Base-by-base conservation (phyloP, 1,140 invertebrate species). In the Nephila pilipes region DNA sequence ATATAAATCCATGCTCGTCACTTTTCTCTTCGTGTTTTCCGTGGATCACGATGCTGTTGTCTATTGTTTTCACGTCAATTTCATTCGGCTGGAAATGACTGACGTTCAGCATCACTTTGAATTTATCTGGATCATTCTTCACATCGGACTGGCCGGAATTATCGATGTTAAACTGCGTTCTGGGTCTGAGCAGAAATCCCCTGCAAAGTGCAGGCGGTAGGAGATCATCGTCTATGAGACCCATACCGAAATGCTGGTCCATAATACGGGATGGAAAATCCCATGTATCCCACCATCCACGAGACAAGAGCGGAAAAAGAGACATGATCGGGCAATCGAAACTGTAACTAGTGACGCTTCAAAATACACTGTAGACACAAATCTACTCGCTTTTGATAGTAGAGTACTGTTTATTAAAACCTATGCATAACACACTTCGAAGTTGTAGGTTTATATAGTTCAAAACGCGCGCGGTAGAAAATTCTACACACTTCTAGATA, bases 1-100 rank as follows among this genome's bases (percentile, higher is more conserved):
- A 97, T n/a, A 98, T 96, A 94, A 96, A 98, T 4, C 97, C 97
- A 94, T 97, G 97, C 69, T 95, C 94, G 90, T 95, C 95, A 1
- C 87, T 81, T 54, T 94, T 93, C 25, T 95, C 95, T 79, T 95
- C 94, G 79, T 95, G 95, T 90, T 94, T 95, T 14, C 94, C 95
- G n/a, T 94, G 94, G 25, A 95, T 94, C 2, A 95, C 94, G 38
- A 95, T 85, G 57, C 93, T 94, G 90, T 96, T 96, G 81, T 95
- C 95, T 0, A 95, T 93, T 1, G 95, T 95, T 93, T 95, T 95
- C 32, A 95, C 94, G 22, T 87, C 55, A 32, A 87, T 87, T 54
- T 87, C 85, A 2, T 38, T 36, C 3, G 85, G 85, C 29, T 87
- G 60, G 85, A 87, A 87, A 55, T 87, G 85, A 32, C 58, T 36